Conservation (phyloP, 2,888 invertebrate species). For the Trichogramma evanescens region DNA sequence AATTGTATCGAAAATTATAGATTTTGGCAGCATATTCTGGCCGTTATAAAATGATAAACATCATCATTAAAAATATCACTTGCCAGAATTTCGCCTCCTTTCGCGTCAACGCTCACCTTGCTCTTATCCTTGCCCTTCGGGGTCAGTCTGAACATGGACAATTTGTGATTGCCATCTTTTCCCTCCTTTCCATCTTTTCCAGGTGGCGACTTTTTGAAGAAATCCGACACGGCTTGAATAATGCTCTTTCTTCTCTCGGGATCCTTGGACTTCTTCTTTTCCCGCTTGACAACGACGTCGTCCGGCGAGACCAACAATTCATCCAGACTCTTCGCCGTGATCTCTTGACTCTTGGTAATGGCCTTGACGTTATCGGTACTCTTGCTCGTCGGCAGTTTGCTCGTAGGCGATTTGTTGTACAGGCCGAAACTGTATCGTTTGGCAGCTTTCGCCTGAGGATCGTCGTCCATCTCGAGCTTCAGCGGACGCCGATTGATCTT, state of each 20-base stretch:
- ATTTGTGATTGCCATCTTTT: slow-evolving; percentile 32
- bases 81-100: not conserved
- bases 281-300: slow-evolving; percentile 38
- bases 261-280: slow-evolving; percentile 55
- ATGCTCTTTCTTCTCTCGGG: slow-evolving; percentile 72
- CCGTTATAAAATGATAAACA: no score
- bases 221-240: slow-evolving; percentile 76
- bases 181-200: slow-evolving; percentile 37
- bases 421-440: slow-evolving; percentile 33
- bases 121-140: slow-evolving; percentile 59
- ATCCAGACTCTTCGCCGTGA: slow-evolving; percentile 40
- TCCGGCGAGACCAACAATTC: slow-evolving; percentile 30
- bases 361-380: slow-evolving; percentile 43
- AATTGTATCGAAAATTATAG: no score
- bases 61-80: not conserved
- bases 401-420: slow-evolving; percentile 7
- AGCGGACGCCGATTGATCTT: slow-evolving; percentile 43
- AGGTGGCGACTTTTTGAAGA: slow-evolving; percentile 61
- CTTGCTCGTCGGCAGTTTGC: slow-evolving; percentile 41
- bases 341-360: slow-evolving; percentile 13
- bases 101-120: slow-evolving; percentile 50
- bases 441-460: slow-evolving; percentile 25
- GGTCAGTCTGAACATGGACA: slow-evolving; percentile 56
- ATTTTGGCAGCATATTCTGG: no score
- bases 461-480: slow-evolving; percentile 28